Evolutionary conservation across 2,888 invertebrate genomes (phyloP).

Genomic region (Agrotis ipsilon): DNA sequence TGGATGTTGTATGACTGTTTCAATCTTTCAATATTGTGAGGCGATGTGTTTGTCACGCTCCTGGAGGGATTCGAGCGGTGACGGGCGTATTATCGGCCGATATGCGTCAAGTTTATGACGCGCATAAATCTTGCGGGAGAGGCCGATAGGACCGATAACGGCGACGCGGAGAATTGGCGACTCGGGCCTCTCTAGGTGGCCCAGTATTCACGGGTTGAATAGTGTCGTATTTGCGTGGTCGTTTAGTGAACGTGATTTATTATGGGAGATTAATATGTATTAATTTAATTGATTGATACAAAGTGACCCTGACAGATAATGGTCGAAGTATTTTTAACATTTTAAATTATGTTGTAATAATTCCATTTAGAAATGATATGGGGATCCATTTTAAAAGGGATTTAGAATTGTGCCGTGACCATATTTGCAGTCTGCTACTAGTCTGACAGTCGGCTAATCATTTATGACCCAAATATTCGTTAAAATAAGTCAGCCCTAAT

Average conservation of each 20-base stretch:
- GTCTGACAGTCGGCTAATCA: too few species aligned
- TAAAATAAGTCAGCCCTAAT: too few species aligned
- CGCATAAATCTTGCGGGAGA: conserved; percentile 73
- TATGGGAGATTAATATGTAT: conserved; percentile 47
- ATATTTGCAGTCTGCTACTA: too few species aligned
- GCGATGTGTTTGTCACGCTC: conserved; percentile 66
- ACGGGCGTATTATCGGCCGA: conserved; percentile 69
- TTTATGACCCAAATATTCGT: too few species aligned
- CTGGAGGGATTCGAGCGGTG: conserved; percentile 55
- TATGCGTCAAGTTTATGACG: conserved; percentile 77
- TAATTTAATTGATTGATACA: conserved; percentile 44
- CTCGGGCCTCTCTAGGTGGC: conserved; percentile 65
- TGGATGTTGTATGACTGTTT: conserved; percentile 32
- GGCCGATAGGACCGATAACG: conserved; percentile 67
- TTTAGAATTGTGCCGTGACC: too few species aligned
- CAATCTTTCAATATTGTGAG: conserved; percentile 43
- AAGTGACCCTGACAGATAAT: conserved; percentile 29
- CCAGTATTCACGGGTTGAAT: conserved; percentile 59
- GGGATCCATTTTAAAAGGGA: too few species aligned
- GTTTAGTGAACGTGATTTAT: conserved; percentile 45
- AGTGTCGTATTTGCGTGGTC: conserved; percentile 39
- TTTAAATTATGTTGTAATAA: conserved; percentile 12
- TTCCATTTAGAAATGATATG: conserved; percentile 13
- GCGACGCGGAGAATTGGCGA: conserved; percentile 60
- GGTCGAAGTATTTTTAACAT: conserved; percentile 6